Evolutionary conservation across 2,797 vertebrate genomes (phyloP), one percentile per base, ranked within the genome.

Genomic region (Sebastes nivosus): DNA sequence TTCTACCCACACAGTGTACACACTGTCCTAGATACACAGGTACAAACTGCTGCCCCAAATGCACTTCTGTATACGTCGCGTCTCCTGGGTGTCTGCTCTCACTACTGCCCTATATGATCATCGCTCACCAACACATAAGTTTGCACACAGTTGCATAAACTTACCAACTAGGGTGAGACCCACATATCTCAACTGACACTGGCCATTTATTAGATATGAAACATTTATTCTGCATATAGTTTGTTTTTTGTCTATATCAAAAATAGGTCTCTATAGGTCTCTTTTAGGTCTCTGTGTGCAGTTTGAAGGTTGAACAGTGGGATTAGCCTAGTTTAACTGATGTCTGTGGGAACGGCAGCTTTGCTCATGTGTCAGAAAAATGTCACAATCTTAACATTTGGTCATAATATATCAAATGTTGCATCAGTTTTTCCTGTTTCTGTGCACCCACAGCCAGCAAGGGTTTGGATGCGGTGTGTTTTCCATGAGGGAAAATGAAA

Each of bases 11-110:
- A 50, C 25, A 11, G 12, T 42, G 89, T 89, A 55, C 61, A 13
- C 54, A 12, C 59, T 87, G 89, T 89, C 91, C 91, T 84, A 94
- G 75, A 92, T 92, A 89, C 59, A 79, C 77, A 34, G 70, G 36
- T 52, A 84, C 60, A 68, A 82, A 60, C 58, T 38, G 70, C 46
- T 89, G 91, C 86, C 82, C 91, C 85, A 88, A 27, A 90, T 92
- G 77, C 69, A 79, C 72, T 81, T 83, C 79, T 89, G 85, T 89
- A 42, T 42, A 83, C 42, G 2, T 90, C 61, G 11, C 2, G 9
- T 86, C 91, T 84, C 83, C 29, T 30, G 64, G 79, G 88, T 63
- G 74, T 81, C 72, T 81, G 72, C 50, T 67, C 77, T 81, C 72
- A 77, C 79, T 54, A 66, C 72, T 88, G 77, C 70, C 77, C 82